A percentile compares a stretch with the other conserved stretches of the same genome.
phyloP scores from a whole-genome alignment of 2,113 vertebrate species.

The Plectropomus leopardus region DNA sequence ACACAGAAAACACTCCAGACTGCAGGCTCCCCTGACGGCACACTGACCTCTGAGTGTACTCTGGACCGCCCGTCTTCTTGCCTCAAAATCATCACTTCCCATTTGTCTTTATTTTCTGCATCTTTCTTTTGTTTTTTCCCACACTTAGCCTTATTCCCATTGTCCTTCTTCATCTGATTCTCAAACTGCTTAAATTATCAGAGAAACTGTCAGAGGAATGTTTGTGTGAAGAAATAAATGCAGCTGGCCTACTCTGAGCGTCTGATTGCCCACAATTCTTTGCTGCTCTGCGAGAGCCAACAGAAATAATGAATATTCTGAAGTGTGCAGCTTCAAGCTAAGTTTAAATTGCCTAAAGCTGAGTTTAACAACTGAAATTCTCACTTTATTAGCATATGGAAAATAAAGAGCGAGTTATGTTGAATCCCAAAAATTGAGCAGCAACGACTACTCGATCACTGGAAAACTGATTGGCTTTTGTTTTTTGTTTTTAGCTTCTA shows the following conservation, averaged over 20 bases:
- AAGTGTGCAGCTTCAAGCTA: neutral
- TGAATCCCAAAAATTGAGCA: neutral
- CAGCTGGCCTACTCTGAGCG: slow-evolving; percentile 68
- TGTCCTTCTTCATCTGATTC: slow-evolving; percentile 12
- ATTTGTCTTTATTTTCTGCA: slow-evolving; percentile 35
- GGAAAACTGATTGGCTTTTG: neutral
- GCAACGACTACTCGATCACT: neutral
- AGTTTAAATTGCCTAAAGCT: neutral
- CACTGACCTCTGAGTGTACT: slow-evolving; percentile 75
- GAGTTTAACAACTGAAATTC: neutral
- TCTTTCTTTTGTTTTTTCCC: too few relatives aligned
- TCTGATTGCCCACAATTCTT: slow-evolving; percentile 49
- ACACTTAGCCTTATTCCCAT: neutral
- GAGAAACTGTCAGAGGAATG: slow-evolving; percentile 23
- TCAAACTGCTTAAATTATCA: slow-evolving; percentile 50
- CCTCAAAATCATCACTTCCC: slow-evolving; percentile 65
- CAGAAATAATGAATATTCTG: neutral
- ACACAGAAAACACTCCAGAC: slow-evolving; percentile 40
- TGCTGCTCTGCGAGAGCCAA: neutral
- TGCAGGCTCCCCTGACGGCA: slow-evolving; percentile 65
- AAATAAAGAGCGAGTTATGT: neutral
- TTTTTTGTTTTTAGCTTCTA: neutral
- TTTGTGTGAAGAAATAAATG: slow-evolving; percentile 51
- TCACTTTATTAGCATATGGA: neutral
- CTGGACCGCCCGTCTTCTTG: slow-evolving; percentile 68